phyloP scores from a whole-genome alignment of 2,888 invertebrate genomes.

The Diaperis boleti region DNA sequence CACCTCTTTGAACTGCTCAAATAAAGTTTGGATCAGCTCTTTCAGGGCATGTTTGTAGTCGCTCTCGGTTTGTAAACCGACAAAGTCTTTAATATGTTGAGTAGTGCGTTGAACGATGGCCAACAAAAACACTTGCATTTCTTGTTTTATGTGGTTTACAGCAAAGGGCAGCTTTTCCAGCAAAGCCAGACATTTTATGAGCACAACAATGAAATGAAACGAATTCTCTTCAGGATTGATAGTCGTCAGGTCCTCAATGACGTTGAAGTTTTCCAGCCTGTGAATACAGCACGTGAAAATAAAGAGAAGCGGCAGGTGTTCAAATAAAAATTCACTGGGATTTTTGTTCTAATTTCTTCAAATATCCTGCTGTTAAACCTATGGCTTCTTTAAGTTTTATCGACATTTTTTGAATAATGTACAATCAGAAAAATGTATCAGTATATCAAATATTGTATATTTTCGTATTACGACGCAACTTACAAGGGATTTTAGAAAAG shows the following conservation, averaged over 20 bases:
- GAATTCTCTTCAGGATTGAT: slow-evolving; percentile 73
- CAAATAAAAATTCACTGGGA: too few relatives aligned
- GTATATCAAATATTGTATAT: too few relatives aligned
- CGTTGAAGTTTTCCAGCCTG: slow-evolving; percentile 60
- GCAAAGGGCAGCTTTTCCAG: slow-evolving; percentile 88
- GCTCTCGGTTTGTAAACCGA: slow-evolving; percentile 62
- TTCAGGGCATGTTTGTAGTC: slow-evolving; percentile 58
- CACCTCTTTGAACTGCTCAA: slow-evolving; percentile 86
- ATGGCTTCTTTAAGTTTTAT: too few relatives aligned
- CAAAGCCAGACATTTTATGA: slow-evolving; percentile 87
- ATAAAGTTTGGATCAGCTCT: slow-evolving; percentile 79
- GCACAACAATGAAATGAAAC: slow-evolving; percentile 80
- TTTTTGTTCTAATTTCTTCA: too few relatives aligned
- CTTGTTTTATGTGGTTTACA: slow-evolving; percentile 85
- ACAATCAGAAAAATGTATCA: too few relatives aligned
- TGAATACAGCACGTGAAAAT: background rate
- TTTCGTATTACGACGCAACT: too few relatives aligned
- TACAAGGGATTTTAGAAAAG: too few relatives aligned
- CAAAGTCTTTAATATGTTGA: slow-evolving; percentile 77
- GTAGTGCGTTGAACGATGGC: slow-evolving; percentile 85
- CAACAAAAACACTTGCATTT: slow-evolving; percentile 85
- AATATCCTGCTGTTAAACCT: too few relatives aligned
- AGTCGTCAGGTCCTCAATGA: slow-evolving; percentile 72
- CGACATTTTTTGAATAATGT: too few relatives aligned
- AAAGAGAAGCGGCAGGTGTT: too few relatives aligned